Percentiles rank a stretch among this genome's conserved stretches.
phyloP scores from a whole-genome alignment of 2,113 vertebrate genomes.

The Prionailurus bengalensis region DNA sequence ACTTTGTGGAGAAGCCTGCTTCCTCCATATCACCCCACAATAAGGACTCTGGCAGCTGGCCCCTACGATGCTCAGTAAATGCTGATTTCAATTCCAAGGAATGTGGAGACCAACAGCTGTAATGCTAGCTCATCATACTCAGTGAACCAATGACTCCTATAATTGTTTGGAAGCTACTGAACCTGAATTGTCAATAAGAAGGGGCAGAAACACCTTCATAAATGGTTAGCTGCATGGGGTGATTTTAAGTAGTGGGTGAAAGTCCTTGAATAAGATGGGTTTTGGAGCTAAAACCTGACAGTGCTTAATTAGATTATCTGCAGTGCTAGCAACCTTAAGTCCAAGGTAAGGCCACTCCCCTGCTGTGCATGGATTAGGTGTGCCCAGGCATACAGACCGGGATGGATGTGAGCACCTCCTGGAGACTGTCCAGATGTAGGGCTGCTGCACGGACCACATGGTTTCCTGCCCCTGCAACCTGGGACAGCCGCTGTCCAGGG shows the following conservation, averaged over 20 bases:
- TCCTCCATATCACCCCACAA: neutral
- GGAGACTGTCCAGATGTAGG: neutral
- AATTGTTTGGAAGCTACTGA: neutral
- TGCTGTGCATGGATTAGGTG: neutral
- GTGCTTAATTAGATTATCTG: neutral
- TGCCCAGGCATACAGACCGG: neutral
- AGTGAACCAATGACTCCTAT: neutral
- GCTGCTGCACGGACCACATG: accelerated
- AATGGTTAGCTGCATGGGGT: neutral
- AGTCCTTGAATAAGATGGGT: neutral
- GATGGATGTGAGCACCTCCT: neutral
- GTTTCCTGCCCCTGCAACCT: neutral
- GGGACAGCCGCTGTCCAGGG: neutral
- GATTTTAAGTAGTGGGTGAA: neutral
- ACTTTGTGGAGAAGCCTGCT: neutral
- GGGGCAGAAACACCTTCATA: neutral
- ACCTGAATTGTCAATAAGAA: neutral
- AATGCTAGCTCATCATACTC: neutral
- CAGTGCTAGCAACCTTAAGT: neutral
- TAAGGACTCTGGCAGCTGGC: neutral
- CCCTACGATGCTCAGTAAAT: accelerated
- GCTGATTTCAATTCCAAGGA: neutral
- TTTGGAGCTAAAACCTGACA: neutral
- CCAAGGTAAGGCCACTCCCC: neutral
- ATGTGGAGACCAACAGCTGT: neutral